phyloP scores from a whole-genome alignment of 2,797 vertebrate species.

The Monodelphis domestica region DNA sequence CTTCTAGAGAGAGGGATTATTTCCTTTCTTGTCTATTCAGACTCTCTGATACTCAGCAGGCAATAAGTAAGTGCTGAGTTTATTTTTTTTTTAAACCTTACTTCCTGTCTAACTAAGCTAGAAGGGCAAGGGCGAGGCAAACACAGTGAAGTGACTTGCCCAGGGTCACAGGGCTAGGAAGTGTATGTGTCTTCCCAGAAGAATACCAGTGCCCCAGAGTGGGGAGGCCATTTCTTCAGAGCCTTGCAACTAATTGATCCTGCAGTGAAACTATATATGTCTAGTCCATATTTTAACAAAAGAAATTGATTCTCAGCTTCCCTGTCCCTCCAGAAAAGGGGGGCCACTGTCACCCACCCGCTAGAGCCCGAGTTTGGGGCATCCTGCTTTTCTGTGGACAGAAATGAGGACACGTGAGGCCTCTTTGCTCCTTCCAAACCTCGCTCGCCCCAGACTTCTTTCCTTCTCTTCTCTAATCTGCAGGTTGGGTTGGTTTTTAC shows the following conservation, averaged over 20 bases:
- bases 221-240: background rate
- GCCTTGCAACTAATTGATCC: background rate
- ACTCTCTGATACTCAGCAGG: background rate
- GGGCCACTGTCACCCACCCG: background rate
- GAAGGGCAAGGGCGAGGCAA: too few species aligned
- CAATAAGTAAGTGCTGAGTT: too few species aligned
- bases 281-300: too few species aligned
- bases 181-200: background rate
- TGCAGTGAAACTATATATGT: too few species aligned
- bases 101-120: too few species aligned
- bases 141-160: too few species aligned
- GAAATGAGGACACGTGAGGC: too few species aligned
- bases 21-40: background rate
- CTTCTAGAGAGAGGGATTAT: background rate
- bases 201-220: background rate
- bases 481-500: too few species aligned
- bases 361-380: background rate
- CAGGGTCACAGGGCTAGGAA: too few species aligned
- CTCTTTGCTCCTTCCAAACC: too few species aligned
- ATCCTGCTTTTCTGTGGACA: background rate
- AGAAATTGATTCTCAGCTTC: background rate
- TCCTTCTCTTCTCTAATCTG: background rate
- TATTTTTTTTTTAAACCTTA: too few species aligned
- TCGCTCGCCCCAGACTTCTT: background rate
- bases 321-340: too few species aligned